phyloP scores from a whole-genome alignment of 1,140 invertebrate genomes.

The Phocides pigmalion region DNA sequence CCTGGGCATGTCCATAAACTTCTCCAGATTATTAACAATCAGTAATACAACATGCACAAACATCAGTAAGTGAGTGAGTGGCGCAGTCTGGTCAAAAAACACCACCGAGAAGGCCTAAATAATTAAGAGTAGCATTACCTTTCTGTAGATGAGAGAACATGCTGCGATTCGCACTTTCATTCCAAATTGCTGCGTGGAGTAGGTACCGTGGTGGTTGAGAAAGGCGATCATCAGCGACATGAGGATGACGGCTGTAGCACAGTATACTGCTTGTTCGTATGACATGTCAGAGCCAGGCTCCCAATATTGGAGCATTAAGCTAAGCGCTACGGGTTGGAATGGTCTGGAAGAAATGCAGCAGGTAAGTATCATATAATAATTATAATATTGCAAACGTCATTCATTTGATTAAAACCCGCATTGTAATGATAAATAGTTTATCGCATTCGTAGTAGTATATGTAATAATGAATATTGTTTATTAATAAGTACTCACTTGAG shows the following conservation, averaged over 20 bases:
- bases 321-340: constrained; percentile 76
- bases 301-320: constrained; percentile 76
- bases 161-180: constrained; percentile 85
- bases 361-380: no score
- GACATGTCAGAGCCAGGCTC: constrained; percentile 70
- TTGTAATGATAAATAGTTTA: no score
- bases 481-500: constrained; percentile 60
- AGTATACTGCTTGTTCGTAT: constrained; percentile 74
- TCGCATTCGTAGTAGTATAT: no score
- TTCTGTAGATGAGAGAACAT: constrained; percentile 85
- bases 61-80: no score
- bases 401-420: no score
- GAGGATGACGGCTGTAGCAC: constrained; percentile 68
- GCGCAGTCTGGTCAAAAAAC: no score
- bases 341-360: constrained; percentile 58
- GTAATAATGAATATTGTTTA: constrained; percentile 2
- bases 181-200: constrained; percentile 76
- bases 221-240: constrained; percentile 74
- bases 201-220: constrained; percentile 76
- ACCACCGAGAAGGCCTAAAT: no score
- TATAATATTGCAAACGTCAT: no score
- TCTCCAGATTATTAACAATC: no score
- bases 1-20: no score
- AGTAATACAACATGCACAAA: no score
- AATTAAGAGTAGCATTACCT: constrained; percentile 76